These are phyloP conservation scores for Crenichthys baileyi DNA, from an alignment of 2,797 vertebrate species.

Conservation along the genomic window DNA sequence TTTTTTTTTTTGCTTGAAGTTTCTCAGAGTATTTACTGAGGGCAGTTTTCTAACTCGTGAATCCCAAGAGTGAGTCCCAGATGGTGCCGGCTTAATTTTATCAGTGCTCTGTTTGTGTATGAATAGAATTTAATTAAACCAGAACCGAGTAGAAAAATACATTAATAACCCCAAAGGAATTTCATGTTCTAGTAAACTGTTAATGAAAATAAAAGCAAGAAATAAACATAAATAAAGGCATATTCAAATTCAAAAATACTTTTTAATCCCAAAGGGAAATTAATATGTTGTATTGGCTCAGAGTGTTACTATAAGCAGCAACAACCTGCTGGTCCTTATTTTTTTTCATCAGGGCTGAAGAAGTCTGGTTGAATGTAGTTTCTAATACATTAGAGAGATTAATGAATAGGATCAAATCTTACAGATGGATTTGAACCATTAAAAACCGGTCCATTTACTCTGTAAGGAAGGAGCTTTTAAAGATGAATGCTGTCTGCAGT, in stretches of 20 bases:
- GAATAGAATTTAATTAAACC: slow-evolving; percentile 18
- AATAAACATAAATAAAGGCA: not conserved
- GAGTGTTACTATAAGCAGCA: not conserved
- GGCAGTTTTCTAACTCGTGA: not conserved
- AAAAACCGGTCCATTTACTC: not conserved
- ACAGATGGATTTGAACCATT: slow-evolving; percentile 11
- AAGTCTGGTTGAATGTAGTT: slow-evolving; percentile 11
- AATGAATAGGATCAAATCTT: slow-evolving; percentile 20
- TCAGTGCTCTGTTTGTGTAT: slow-evolving; percentile 8
- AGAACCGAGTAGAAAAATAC: slow-evolving; percentile 8
- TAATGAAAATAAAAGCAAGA: not conserved
- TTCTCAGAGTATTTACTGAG: slow-evolving; percentile 3
- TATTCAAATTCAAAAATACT: not conserved
- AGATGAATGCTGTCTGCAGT: not conserved
- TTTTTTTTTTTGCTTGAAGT: not conserved
- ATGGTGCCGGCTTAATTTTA: slow-evolving; percentile 21
- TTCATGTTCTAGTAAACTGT: not conserved
- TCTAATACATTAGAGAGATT: slow-evolving; percentile 17
- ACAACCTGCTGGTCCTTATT: slow-evolving; percentile 3
- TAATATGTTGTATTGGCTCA: not conserved
- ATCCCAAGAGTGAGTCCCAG: slow-evolving; percentile 9
- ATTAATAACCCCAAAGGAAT: slow-evolving; percentile 1
- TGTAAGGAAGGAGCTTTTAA: slow-evolving; percentile 7
- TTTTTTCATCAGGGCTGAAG: not conserved
- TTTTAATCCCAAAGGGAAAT: too few relatives aligned